Evolutionary conservation across 1,140 invertebrate genomes (phyloP), one percentile per base, ranked within the genome.

Genomic region (Campoletis sonorensis): DNA sequence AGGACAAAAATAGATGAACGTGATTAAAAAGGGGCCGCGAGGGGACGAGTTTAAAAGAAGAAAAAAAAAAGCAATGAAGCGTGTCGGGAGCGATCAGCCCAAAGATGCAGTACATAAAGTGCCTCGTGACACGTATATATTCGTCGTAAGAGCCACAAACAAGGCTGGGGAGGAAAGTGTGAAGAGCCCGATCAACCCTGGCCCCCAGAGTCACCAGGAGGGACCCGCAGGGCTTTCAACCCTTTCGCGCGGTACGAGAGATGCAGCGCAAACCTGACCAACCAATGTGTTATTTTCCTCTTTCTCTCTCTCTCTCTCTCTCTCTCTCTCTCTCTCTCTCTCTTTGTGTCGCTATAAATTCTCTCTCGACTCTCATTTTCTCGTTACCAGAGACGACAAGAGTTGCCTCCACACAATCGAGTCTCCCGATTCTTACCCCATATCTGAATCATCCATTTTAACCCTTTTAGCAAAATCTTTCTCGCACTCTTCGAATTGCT

Each of bases 161-260:
- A 45, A 68, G 73, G 23, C 45, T 21, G n/a, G 70, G 45, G 45
- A 37, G 37, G 11, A 26, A 64, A 23, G 3, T 37, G 67, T 4
- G 27, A 49, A 18, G 30, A 70, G 58, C 64, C 54, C 72, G 71
- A 68, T 81, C 58, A 67, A 67, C 79, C 45, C 33, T 26, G 64
- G 54, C 30, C n/a, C n/a, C 54, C 33, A 64, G 26, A 33, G 67
- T 21, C 18, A 33, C 30, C 10, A 18, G 27, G 13, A 67, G 64
- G 51, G 40, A n/a, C 30, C 49, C 51, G 23, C 13, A 73, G 79
- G 79, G 68, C 49, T 80, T 80, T 80, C 61, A 75, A 80, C 70
- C 79, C 70, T 45, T 80, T 45, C 54, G 72, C 45, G 61, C 11
- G n/a, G n/a, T 49, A 1, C 13, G 45, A 49, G 72, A 51, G 26